Conservation (phyloP, 2,888 invertebrate genomes). For the Pimpla rufipes region DNA sequence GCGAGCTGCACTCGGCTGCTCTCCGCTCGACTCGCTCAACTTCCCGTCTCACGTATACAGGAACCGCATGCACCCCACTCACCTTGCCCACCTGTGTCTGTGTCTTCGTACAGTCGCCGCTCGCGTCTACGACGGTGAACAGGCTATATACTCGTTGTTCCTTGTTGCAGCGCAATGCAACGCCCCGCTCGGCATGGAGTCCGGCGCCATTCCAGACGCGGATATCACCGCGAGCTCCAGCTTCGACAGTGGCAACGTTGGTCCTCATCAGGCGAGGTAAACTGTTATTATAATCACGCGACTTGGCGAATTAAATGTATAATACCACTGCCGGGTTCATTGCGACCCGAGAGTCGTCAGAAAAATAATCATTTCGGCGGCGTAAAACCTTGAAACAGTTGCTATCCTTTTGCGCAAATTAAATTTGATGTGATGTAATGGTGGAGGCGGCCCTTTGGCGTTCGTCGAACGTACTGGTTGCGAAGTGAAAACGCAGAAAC, state of each 20-base stretch:
- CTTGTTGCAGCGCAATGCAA: constrained; percentile 87
- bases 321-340: not conserved
- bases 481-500: too few relatives aligned
- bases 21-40: constrained; percentile 37
- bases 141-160: constrained; percentile 47
- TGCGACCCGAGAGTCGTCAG: too few relatives aligned
- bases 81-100: constrained; percentile 66
- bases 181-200: constrained; percentile 89
- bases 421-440: too few relatives aligned
- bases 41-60: constrained; percentile 48
- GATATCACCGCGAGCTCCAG: constrained; percentile 89
- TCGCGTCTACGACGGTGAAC: not conserved
- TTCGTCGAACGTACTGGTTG: too few relatives aligned
- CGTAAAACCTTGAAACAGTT: not conserved
- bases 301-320: not conserved
- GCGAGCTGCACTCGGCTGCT: constrained; percentile 4
- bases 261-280: constrained; percentile 89
- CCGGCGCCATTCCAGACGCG: constrained; percentile 87
- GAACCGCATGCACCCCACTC: constrained; percentile 52
- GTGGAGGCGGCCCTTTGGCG: too few relatives aligned
- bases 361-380: too few relatives aligned
- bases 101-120: constrained; percentile 62
- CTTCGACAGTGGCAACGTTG: constrained; percentile 89
- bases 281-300: constrained; percentile 70
- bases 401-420: too few relatives aligned